Base-by-base conservation (phyloP, 2,797 vertebrate species). In the Sebastes nivosus region DNA sequence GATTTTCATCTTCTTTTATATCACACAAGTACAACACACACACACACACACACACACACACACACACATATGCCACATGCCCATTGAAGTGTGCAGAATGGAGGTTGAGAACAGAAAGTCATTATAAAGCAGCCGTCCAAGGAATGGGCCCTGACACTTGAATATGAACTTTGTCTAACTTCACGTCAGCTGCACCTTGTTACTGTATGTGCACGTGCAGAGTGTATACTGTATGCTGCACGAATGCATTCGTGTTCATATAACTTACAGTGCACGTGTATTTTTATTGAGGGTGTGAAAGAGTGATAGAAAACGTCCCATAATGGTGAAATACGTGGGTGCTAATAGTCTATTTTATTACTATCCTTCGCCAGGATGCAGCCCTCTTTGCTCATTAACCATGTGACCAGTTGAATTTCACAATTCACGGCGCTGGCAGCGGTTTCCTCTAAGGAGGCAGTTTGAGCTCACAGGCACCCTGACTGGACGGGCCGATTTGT, bases 101-200 rank as follows among this genome's bases (percentile, higher is more conserved):
- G 71, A 85, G 83, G 87, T 76, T 79, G 70, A 88, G 85, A 89
- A 89, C 79, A 87, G 82, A 93, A 93, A 92, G 77, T 90, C 88
- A 93, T 91, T 91, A 89, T 82, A 79, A 81, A 81, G 74, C 79
- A 72, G 73, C 55, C 55, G 14, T 72, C 75, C 79, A 27, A 77
- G 65, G 65, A 90, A 89, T 84, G 30, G 27, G 75, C 42, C 80
- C 81, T 85, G 82, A 87, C 86, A 82, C 82, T 83, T 32, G 63
- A 89, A 92, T 88, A 79, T 89, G 88, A 92, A 92, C 91, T 89
- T 89, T 91, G 74, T 86, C 20, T 71, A 75, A 81, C 80, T 81
- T 59, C 25, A 67, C 79, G 84, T 86, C 79, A 82, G 34, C 82
- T 64, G 66, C 50, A 86, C 16, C 25, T 63, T 75, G 71, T 87